Evolutionary conservation across 2,797 vertebrate species (phyloP), one percentile per base, ranked within the genome.

Genomic region (Sparus aurata): DNA sequence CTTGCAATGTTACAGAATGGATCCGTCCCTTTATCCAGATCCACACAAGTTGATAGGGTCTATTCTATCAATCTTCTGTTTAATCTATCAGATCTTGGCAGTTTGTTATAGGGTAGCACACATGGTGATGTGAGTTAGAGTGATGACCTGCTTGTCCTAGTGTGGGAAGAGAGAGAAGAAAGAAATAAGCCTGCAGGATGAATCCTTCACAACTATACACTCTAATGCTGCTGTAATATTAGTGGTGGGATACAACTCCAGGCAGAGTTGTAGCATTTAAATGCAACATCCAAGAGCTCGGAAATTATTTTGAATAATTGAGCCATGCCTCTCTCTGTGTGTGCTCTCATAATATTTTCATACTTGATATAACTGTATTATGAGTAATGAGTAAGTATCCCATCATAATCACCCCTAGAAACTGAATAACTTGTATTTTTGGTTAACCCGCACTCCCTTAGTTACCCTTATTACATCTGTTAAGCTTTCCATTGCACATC

Each of bases 71-170:
- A 34, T 34, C 38, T 52, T n/a, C 60, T 50, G 80, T 75, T 90
- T 86, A 74, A 88, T 93, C 84, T 9, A 22, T 93, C 87, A 84
- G 22, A 43, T 67, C 34, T 55, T 64, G 82, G 53, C 85, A 58
- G 34, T 41, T 66, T 17, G 54, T 18, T 3, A 30, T 49, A 4
- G 23, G 55, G 59, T 45, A 66, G 54, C 62, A 30, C 41, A 54
- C 60, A 67, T 63, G 27, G 46, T 5, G 50, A 70, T 47, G 69
- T 59, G 30, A 68, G 34, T 53, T 4, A 63, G 76, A 83, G 22
- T 54, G 46, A 83, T 73, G 45, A 12, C 17, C 53, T 64, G 60
- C n/a, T 57, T 25, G 46, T 74, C 11, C 76, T 45, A 49, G 27
- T 71, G 68, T 53, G 67, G 5, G 65, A 68, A 71, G 55, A 34